Evolutionary conservation across 2,113 vertebrate species (phyloP), one percentile per base, ranked within the genome.

Genomic region (Triplophysa tibetana): DNA sequence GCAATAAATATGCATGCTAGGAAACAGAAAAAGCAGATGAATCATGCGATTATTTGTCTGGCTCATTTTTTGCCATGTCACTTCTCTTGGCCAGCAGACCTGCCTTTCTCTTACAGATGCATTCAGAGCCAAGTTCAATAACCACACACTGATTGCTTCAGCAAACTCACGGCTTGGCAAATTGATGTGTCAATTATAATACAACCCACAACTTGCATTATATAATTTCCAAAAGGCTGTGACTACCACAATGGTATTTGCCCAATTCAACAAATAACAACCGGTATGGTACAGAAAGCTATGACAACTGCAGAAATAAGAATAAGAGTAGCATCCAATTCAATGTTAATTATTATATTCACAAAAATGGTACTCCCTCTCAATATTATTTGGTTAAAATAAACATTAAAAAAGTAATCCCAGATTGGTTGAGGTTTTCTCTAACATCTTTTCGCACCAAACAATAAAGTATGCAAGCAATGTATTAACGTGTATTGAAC

Each of bases 101-200:
- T 17, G 19, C 21, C n/a, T 16, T 23, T 41, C 12, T n/a, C 16
- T 75, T 62, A 62, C 16, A 45, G 14, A 63, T 48, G n/a, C 41
- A 45, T 50, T 70, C 29, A 70, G 8, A 33, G 16, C 72, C 45
- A 14, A 75, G 24, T 61, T 75, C 72, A 62, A 24, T 48, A 23
- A 21, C 8, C 19, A 14, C n/a, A 14, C 21, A 63, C 19, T 63
- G 23, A 48, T 48, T 63, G 41, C 58, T 45, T 17, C 14, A 29
- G 7, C n/a, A 74, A 74, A 61, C 23, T n/a, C 21, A n/a, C 16
- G 17, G 21, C 23, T 63, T 45, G 24, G 58, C 58, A 48, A 45
- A 75, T 24, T 29, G 24, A 56, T 10, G 2, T 52, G 50, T 14
- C 50, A 58, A 58, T 19, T 56, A 50, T 75, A 63, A 73, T 73